Evolutionary conservation across 2,888 invertebrate genomes (phyloP).

Genomic region (Drosophila setosimentum): DNA sequence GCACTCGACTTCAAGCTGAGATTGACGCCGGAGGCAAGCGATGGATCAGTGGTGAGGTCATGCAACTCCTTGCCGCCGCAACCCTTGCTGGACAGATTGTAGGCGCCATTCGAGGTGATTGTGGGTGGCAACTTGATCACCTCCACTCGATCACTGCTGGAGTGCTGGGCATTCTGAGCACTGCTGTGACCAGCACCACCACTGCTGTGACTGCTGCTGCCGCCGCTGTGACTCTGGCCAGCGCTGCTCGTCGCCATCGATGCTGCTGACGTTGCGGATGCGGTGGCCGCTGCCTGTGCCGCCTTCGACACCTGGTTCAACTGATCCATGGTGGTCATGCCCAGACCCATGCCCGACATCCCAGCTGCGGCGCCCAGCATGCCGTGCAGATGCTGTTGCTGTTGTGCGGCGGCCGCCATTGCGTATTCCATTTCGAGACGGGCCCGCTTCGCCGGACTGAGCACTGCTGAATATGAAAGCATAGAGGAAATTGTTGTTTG

Average conservation of each 20-base stretch:
- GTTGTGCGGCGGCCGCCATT: slow-evolving; percentile 84
- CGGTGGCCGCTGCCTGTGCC: slow-evolving; percentile 31
- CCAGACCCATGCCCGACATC: slow-evolving; percentile 55
- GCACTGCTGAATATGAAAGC: slow-evolving; percentile 86
- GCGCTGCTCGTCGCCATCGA: slow-evolving; percentile 49
- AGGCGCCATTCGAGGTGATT: slow-evolving; percentile 86
- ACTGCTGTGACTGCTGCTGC: slow-evolving; percentile 14
- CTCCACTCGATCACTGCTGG: slow-evolving; percentile 89
- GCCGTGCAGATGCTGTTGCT: slow-evolving; percentile 77
- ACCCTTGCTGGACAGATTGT: slow-evolving; percentile 84
- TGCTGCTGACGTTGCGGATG: slow-evolving; percentile 22
- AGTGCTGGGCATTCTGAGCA: slow-evolving; percentile 40
- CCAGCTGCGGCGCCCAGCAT: slow-evolving; percentile 70
- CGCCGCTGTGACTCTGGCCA: slow-evolving; percentile 39
- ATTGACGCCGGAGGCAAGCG: slow-evolving; percentile 81
- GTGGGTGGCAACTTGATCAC: slow-evolving; percentile 92
- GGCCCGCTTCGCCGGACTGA: slow-evolving; percentile 85
- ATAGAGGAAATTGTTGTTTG: slow-evolving; percentile 83
- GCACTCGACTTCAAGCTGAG: slow-evolving; percentile 82
- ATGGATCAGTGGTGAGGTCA: slow-evolving; percentile 80
- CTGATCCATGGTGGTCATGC: slow-evolving; percentile 61
- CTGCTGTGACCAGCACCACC: slow-evolving; percentile 10
- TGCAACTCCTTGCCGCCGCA: slow-evolving; percentile 79
- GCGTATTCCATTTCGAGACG: slow-evolving; percentile 85
- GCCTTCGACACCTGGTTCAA: slow-evolving; percentile 60